Evolutionary conservation across 2,113 vertebrate genomes (phyloP).

Genomic region (Brachyistius frenatus): DNA sequence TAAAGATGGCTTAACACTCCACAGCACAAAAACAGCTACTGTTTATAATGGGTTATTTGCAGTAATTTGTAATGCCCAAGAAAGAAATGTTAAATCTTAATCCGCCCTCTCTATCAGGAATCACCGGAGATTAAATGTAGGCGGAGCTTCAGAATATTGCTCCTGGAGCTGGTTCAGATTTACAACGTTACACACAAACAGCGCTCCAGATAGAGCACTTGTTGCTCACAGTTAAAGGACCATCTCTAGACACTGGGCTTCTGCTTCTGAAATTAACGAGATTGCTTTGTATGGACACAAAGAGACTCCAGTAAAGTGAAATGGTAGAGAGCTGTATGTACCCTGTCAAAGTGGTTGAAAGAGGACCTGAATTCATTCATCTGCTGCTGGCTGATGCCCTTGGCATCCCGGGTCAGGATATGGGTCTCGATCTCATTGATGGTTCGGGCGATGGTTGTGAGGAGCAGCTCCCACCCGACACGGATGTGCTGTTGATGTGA

Average conservation of each 20-base stretch:
- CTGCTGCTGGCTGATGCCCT: constrained; percentile 98
- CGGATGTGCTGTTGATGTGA: constrained; percentile 89
- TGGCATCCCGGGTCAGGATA: constrained; percentile 96
- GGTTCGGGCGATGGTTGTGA: constrained; percentile 96
- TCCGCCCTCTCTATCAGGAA: background rate
- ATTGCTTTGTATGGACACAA: background rate
- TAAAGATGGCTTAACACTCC: background rate
- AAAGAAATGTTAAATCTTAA: background rate
- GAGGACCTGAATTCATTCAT: constrained; percentile 98
- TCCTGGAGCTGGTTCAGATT: background rate
- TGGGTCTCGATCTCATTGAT: constrained; percentile 99
- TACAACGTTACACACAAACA: background rate
- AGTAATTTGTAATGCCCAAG: background rate
- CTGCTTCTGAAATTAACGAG: background rate
- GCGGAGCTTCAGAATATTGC: background rate
- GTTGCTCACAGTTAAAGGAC: background rate
- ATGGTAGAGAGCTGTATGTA: constrained; percentile 78
- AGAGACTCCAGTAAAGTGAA: background rate
- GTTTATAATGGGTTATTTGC: background rate
- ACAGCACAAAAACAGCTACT: background rate
- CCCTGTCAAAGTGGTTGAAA: constrained; percentile 99
- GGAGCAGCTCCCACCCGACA: constrained; percentile 96
- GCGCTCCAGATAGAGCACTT: background rate
- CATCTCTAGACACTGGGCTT: constrained; percentile 1
- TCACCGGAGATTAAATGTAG: background rate